These are phyloP conservation scores for Xanthostigma xanthostigma DNA, from an alignment of 2,888 invertebrate species.

Conservation along the genomic window DNA sequence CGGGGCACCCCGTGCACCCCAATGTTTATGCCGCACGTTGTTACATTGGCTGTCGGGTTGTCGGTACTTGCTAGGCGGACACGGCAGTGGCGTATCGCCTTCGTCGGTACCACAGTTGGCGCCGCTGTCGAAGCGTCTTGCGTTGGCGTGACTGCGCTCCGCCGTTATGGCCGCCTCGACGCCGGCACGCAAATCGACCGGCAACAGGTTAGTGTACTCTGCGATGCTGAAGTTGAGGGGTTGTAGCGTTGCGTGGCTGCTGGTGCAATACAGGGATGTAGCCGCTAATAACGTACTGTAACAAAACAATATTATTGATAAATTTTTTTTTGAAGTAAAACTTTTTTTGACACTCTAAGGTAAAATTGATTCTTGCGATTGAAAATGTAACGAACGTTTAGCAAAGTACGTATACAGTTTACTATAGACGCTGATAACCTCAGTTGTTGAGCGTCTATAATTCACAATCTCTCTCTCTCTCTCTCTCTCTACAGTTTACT, in stretches of 20 bases:
- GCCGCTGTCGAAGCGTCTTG: conserved; percentile 8
- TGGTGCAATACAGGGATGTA: neutral
- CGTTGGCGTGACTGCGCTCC: conserved; percentile 14
- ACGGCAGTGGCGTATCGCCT: conserved; percentile 38
- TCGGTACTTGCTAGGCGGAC: conserved; percentile 72
- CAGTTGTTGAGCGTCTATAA: no score
- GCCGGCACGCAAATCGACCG: conserved; percentile 22
- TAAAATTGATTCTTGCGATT: no score
- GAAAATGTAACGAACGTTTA: no score
- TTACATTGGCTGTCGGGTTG: conserved; percentile 75
- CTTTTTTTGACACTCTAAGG: no score
- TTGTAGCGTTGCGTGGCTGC: neutral
- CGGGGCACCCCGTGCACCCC: conserved; percentile 68
- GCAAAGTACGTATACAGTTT: no score
- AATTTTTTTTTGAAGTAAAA: no score
- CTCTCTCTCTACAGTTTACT: no score
- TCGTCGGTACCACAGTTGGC: conserved; percentile 22
- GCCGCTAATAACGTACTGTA: neutral
- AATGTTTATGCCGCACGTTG: conserved; percentile 69
- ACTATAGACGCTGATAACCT: no score
- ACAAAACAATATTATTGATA: neutral
- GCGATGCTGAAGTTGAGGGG: conserved; percentile 19
- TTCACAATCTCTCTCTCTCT: no score
- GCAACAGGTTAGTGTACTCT: conserved; percentile 23
- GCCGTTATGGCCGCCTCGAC: conserved; percentile 22